Evolutionary conservation across 2,113 vertebrate species (phyloP), one percentile per base, ranked within the genome.

Genomic region (Chitala chitala): DNA sequence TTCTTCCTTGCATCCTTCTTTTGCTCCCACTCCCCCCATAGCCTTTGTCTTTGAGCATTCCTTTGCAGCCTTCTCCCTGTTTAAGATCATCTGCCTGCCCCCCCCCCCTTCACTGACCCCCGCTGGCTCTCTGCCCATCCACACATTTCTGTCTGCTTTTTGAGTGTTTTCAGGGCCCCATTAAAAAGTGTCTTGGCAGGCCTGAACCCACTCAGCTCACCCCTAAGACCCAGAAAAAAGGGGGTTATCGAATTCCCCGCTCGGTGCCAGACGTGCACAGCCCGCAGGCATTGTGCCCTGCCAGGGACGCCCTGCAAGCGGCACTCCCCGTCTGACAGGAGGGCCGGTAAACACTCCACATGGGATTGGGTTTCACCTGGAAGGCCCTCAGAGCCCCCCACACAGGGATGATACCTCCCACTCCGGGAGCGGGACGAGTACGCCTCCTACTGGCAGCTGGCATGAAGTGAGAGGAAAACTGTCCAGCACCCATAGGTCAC

Each of bases 161-260:
- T 89, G 89, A 93, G 89, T 91, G 89, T 92, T 94, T 93, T 93
- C 90, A 90, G 90, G 94, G 92, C 89, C 90, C 90, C 88, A 91
- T 95, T 93, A 92, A 92, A 90, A 81, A 89, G 86, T 86, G 85
- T 83, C 89, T 90, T 92, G 90, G 90, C 91, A 93, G 87, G 89
- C 84, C 89, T 92, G 92, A 89, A 90, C 81, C 83, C 87, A 87
- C 89, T 92, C 88, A 87, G 83, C 90, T 91, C 84, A 56, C 89
- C 90, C 89, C 87, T 83, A 90, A 92, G 90, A 92, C 89, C 91
- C 84, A 76, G 69, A 75, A 65, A 78, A 71, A 72, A n/a, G n/a
- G 82, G 82, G 84, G 89, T 92, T 92, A 94, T 93, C 91, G 75
- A 86, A 91, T 93, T 92, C 87, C 89, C 83, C 88, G 84, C 81